These are phyloP conservation scores for Babyrousa celebensis DNA, from an alignment of 2,797 vertebrate genomes.

Conservation along the genomic window DNA sequence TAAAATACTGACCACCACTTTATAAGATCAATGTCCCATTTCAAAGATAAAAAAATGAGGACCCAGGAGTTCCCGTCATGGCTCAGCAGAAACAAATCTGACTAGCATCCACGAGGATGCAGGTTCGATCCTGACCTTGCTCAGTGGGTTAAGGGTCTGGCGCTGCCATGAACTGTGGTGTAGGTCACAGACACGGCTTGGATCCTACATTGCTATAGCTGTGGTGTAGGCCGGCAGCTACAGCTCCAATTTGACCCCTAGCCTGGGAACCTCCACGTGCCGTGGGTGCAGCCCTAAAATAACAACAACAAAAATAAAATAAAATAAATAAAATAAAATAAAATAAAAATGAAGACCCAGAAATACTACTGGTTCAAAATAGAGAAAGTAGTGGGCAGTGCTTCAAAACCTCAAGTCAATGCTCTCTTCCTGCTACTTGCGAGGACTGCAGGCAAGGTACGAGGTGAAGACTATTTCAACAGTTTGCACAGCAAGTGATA, in stretches of 20 bases:
- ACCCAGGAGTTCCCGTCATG: not conserved
- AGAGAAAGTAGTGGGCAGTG: not conserved
- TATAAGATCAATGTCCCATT: conserved; percentile 30
- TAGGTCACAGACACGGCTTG: too few species aligned
- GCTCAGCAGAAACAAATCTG: too few species aligned
- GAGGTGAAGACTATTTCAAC: conserved; percentile 10
- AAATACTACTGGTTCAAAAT: not conserved
- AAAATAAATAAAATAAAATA: not conserved
- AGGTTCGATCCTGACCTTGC: too few species aligned
- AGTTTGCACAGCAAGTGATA: not conserved
- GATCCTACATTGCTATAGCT: too few species aligned
- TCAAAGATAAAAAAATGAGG: conserved; percentile 68
- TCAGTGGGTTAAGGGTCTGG: too few species aligned
- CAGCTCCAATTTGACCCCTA: too few species aligned
- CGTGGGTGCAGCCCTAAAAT: too few species aligned
- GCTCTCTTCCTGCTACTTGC: not conserved
- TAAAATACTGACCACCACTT: conserved; percentile 17
- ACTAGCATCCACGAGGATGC: too few species aligned
- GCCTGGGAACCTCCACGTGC: too few species aligned
- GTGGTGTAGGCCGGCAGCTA: too few species aligned
- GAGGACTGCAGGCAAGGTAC: not conserved
- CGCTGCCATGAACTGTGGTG: too few species aligned
- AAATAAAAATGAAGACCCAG: conserved; percentile 60
- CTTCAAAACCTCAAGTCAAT: not conserved
- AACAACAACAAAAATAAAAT: too few species aligned